Evolutionary conservation across 2,797 vertebrate species (phyloP).

Genomic region (Spinibarbus caldwelli): DNA sequence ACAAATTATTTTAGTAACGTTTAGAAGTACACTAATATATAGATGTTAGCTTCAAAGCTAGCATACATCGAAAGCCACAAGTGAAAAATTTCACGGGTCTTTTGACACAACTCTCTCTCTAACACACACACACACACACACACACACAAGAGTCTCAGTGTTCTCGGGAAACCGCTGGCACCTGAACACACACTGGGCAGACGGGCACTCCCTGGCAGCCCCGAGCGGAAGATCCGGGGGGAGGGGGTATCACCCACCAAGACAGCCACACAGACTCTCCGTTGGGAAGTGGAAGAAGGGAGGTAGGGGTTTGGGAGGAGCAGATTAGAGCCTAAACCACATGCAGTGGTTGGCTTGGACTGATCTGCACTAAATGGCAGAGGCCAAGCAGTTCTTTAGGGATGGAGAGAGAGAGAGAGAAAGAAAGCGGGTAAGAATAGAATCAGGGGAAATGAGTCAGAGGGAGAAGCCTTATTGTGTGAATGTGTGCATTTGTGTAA

Average conservation of each 20-base stretch:
- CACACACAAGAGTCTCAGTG: slow-evolving; percentile 57
- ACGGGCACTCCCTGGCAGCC: slow-evolving; percentile 51
- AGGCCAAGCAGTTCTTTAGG: slow-evolving; percentile 53
- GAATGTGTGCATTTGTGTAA: slow-evolving; percentile 7
- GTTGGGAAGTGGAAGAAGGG: slow-evolving; percentile 39
- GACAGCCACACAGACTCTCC: slow-evolving; percentile 30
- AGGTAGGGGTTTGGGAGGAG: slow-evolving; percentile 59
- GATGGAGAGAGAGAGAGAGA: background rate
- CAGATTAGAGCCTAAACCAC: slow-evolving; percentile 18
- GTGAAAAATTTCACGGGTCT: background rate
- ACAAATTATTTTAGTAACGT: background rate
- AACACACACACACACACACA: slow-evolving; percentile 11
- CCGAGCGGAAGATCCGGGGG: slow-evolving; percentile 52
- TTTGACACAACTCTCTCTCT: background rate
- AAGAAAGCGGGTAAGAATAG: slow-evolving; percentile 35
- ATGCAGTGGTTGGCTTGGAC: slow-evolving; percentile 60
- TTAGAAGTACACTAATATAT: background rate
- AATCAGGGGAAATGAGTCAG: slow-evolving; percentile 47
- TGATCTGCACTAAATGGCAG: slow-evolving; percentile 66
- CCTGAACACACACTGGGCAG: slow-evolving; percentile 62
- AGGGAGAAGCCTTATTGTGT: slow-evolving; percentile 43
- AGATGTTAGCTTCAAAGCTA: background rate
- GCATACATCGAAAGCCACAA: background rate
- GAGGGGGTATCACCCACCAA: slow-evolving; percentile 23
- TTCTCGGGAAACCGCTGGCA: slow-evolving; percentile 60